Evolutionary conservation across 2,888 invertebrate species (phyloP), one percentile per base, ranked within the genome.

Genomic region (Merodon equestris): DNA sequence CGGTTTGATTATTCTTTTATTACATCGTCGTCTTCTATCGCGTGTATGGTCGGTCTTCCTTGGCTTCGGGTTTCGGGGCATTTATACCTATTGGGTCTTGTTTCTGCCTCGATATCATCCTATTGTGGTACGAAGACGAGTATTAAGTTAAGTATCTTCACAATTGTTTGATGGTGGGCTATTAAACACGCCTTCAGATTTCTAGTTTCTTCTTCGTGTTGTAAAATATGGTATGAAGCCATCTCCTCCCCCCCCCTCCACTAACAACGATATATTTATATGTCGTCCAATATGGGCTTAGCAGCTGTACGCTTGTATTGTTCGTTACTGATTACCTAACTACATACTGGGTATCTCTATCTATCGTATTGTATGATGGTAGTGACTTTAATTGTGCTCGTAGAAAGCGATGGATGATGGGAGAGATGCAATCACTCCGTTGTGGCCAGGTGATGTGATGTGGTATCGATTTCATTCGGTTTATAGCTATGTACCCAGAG

Each of bases 161-260:
- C 76, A 73, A 77, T 77, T 75, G 75, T 63, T 27, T 75, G 75
- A 68, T 68, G 73, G 63, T 54, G 67, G 67, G 63, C 73, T 19
- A 77, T 77, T 72, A 77, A 77, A 77, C 67, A 77, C 73, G 77
- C 77, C 77, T 73, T 50, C 67, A 63, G 67, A 58, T 63, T 27
- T 34, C n/a, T 73, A 45, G 50, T 51, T 14, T 42, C 34, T 58
- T n/a, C n/a, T n/a, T 10, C 4, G 14, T 51, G 34, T 7, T 27
- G 27, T 27, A 27, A 27, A 27, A 4, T 27, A 27, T 27, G 27
- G 27, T 27, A 27, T 27, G 27, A 27, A 27, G 7, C 7, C 27
- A 7, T 27, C 27, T 27, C 27, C 27, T 7, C 7, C 27, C 27
- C n/a, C n/a, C n/a, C n/a, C n/a, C n/a, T n/a, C n/a, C n/a, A n/a